Conservation (phyloP, 2,113 vertebrate species). For the Ploceus nigricollis region DNA sequence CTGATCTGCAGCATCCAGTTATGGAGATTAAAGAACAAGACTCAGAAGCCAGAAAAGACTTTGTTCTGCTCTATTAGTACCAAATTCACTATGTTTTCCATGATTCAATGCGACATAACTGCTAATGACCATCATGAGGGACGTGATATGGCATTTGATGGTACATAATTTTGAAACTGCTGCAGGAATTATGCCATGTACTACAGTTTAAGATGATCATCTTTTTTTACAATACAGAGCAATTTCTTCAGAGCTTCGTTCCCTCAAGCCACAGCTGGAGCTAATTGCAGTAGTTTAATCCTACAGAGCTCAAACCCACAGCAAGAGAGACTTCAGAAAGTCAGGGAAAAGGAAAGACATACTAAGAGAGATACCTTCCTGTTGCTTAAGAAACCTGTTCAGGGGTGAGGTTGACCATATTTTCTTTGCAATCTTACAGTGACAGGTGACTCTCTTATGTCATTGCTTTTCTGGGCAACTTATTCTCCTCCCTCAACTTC, state of each 20-base stretch:
- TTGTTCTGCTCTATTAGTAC: slow-evolving; percentile 14
- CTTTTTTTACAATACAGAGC: background rate
- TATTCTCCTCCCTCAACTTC: background rate
- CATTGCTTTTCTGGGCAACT: background rate
- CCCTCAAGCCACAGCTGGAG: background rate
- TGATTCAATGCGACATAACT: background rate
- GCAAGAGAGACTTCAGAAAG: background rate
- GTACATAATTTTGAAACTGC: background rate
- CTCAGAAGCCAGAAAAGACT: background rate
- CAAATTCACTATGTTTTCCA: background rate
- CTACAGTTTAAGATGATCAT: background rate
- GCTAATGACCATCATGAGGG: background rate
- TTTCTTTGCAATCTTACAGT: background rate
- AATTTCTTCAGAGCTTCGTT: background rate
- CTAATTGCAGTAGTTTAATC: background rate
- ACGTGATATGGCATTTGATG: background rate
- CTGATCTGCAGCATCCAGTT: background rate
- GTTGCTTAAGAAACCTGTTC: background rate
- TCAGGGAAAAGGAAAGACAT: background rate
- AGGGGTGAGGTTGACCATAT: background rate
- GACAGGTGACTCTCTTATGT: background rate
- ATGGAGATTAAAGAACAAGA: background rate
- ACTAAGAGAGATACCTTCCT: background rate
- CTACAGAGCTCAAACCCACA: background rate
- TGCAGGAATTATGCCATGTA: background rate